phyloP scores from a whole-genome alignment of 2,797 vertebrate species.

The Coregonus sp. region DNA sequence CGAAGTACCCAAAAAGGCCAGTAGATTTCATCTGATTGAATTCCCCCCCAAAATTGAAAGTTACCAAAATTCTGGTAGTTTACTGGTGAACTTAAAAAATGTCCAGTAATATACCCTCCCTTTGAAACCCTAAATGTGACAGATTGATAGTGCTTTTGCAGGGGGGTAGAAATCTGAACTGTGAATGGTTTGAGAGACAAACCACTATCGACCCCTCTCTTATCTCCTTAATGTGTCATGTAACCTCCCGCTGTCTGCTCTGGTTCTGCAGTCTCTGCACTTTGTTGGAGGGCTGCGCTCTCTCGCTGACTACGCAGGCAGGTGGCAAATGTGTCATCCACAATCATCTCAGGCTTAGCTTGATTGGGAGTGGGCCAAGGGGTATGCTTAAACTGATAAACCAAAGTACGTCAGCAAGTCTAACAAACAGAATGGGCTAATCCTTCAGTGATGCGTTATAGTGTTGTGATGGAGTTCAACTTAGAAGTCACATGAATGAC shows the following conservation, averaged over 20 bases:
- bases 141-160: background rate
- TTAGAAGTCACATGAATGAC: background rate
- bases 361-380: conserved; percentile 25
- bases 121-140: no score
- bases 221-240: conserved; percentile 54
- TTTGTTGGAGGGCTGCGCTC: conserved; percentile 40
- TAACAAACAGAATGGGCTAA: background rate
- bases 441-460: background rate
- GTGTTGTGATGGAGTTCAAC: background rate
- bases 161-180: no score
- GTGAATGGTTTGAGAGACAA: conserved; percentile 36
- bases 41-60: no score
- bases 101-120: no score
- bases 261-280: conserved; percentile 47
- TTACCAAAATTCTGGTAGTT: no score
- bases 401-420: background rate
- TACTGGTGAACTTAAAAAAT: no score
- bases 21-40: no score
- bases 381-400: background rate
- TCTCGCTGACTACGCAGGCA: conserved; percentile 55
- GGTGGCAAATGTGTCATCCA: conserved; percentile 53
- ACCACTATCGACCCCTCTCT: conserved; percentile 56
- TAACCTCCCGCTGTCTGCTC: conserved; percentile 45
- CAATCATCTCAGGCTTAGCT: conserved; percentile 50
- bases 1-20: no score